A percentile compares a stretch with the other conserved stretches of the same genome.
phyloP scores from a whole-genome alignment of 2,888 invertebrate genomes.

The Athalia cordata region DNA sequence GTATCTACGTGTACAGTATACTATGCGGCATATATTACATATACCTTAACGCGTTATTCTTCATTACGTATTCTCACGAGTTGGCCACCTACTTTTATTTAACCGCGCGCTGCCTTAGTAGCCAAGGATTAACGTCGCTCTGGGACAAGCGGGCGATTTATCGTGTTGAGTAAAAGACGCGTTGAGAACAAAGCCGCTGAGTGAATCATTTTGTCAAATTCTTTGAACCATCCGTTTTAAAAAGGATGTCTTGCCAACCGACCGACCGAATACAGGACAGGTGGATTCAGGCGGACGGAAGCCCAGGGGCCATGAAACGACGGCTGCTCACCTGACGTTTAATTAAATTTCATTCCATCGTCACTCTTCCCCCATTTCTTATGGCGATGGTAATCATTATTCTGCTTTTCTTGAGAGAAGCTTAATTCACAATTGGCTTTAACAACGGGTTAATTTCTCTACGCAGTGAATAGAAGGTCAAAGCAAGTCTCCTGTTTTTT shows the following conservation, averaged over 20 bases:
- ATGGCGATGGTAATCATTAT: constrained; percentile 20
- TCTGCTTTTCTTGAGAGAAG: constrained; percentile 3
- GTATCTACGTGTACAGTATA: background rate
- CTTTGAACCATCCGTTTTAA: constrained; percentile 30
- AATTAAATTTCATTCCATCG: constrained; percentile 37
- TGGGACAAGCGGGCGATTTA: constrained; percentile 2
- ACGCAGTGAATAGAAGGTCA: background rate
- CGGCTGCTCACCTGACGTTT: constrained; percentile 44
- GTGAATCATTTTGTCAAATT: constrained; percentile 38
- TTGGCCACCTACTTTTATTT: constrained; percentile 2
- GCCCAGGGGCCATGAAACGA: constrained; percentile 30
- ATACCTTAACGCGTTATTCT: background rate
- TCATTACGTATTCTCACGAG: background rate
- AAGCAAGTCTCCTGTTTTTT: background rate
- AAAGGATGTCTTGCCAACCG: constrained; percentile 29
- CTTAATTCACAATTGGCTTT: constrained; percentile 25
- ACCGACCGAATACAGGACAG: constrained; percentile 24
- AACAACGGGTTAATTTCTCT: constrained; percentile 24
- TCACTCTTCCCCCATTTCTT: constrained; percentile 2
- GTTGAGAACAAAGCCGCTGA: constrained; percentile 15
- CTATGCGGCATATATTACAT: background rate
- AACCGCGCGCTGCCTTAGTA: background rate
- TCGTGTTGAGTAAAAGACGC: constrained; percentile 21
- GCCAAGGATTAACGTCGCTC: constrained; percentile 4
- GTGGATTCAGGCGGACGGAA: constrained; percentile 29